Conservation (phyloP, 2,888 invertebrate species). For the Tuberolachnus salignus region DNA sequence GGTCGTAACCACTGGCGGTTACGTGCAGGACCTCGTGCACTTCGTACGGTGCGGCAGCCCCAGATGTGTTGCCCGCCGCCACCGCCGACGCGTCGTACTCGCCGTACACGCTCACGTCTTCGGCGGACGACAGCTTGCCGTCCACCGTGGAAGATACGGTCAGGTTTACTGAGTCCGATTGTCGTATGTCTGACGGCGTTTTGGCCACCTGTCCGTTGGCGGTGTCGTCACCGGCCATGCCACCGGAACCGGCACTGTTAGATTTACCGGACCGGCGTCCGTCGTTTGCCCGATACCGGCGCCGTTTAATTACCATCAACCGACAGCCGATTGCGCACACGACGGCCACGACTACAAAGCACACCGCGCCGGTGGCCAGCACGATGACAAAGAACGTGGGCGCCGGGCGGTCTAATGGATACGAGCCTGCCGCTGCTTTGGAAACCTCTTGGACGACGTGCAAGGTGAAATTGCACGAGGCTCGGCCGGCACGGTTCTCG, state of each 20-base stretch:
- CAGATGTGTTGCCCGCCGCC: neutral
- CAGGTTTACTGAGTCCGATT: constrained; percentile 44
- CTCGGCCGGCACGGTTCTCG: constrained; percentile 83
- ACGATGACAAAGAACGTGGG: neutral
- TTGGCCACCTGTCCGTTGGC: constrained; percentile 12
- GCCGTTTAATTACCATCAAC: neutral
- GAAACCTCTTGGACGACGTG: constrained; percentile 71
- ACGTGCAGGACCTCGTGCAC: constrained; percentile 18
- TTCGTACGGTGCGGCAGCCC: neutral
- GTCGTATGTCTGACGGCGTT: constrained; percentile 27
- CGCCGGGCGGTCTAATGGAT: constrained; percentile 30
- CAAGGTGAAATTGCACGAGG: constrained; percentile 81
- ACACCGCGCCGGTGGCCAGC: constrained; percentile 6
- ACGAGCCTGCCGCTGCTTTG: constrained; percentile 33
- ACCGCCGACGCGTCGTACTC: constrained; percentile 6
- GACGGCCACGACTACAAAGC: neutral
- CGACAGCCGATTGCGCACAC: constrained; percentile 14
- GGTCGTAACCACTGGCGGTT: constrained; percentile 17
- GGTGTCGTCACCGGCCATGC: neutral
- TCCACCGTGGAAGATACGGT: constrained; percentile 35
- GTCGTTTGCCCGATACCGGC: neutral
- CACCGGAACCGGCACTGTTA: neutral
- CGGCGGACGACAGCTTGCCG: constrained; percentile 40
- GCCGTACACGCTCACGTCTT: constrained; percentile 46
- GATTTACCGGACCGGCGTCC: neutral